Evolutionary conservation across 1,140 invertebrate genomes (phyloP).

Genomic region (Episyrphus balteatus): DNA sequence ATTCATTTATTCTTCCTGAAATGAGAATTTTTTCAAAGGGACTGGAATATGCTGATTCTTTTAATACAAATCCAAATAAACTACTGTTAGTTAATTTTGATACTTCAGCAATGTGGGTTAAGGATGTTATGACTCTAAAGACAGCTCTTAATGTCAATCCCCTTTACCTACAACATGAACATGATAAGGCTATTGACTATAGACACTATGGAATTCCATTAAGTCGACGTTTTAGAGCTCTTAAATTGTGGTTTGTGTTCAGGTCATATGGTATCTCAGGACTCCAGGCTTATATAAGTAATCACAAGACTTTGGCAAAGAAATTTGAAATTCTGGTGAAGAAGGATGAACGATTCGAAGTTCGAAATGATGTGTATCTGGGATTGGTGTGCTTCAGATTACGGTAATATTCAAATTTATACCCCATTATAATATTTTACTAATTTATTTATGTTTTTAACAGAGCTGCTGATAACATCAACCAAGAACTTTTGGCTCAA

Average conservation of each 20-base stretch:
- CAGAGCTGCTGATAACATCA: constrained; percentile 59
- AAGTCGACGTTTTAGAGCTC: constrained; percentile 69
- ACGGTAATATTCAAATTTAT: constrained; percentile 19
- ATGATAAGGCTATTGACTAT: constrained; percentile 60
- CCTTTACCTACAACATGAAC: constrained; percentile 78
- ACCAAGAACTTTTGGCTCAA: constrained; percentile 66
- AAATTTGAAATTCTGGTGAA: constrained; percentile 67
- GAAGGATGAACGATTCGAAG: constrained; percentile 70
- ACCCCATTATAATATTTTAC: neutral
- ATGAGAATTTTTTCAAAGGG: constrained; percentile 61
- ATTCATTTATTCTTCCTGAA: constrained; percentile 75
- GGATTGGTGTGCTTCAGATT: constrained; percentile 61
- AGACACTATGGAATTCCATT: constrained; percentile 84
- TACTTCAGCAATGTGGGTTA: constrained; percentile 83
- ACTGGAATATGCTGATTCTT: constrained; percentile 76
- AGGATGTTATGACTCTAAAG: constrained; percentile 67
- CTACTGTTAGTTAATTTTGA: constrained; percentile 86
- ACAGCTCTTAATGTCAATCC: constrained; percentile 84
- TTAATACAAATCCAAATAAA: constrained; percentile 91
- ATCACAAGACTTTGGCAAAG: constrained; percentile 80
- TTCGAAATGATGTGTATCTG: constrained; percentile 68
- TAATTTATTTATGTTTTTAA: constrained; percentile 2
- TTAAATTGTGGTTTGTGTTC: constrained; percentile 86
- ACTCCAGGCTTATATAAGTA: constrained; percentile 70
- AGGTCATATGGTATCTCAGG: constrained; percentile 71